A percentile compares a stretch with the other conserved stretches of the same genome.
Evolutionary conservation across 2,888 invertebrate species (phyloP).

Genomic region (Hypsopygia costalis): DNA sequence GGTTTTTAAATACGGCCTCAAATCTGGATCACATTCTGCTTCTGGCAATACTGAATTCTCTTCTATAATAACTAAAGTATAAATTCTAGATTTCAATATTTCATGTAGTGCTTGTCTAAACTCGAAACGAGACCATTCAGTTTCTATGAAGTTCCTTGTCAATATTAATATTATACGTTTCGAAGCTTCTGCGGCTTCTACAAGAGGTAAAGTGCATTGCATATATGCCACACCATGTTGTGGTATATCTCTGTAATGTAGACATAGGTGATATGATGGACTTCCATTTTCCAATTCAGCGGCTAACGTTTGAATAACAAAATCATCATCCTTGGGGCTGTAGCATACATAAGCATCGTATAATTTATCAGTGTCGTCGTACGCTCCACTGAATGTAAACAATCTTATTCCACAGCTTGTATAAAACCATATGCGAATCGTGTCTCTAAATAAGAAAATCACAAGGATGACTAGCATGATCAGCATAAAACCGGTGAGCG

Average conservation of each 20-base stretch:
- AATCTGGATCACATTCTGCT: conserved; percentile 91
- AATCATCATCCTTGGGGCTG: conserved; percentile 95
- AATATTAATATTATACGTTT: conserved; percentile 92
- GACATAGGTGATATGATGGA: conserved; percentile 90
- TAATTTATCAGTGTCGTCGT: conserved; percentile 91
- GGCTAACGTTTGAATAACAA: conserved; percentile 92
- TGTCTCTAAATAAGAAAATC: conserved; percentile 91
- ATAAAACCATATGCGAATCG: conserved; percentile 92
- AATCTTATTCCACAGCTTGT: conserved; percentile 92
- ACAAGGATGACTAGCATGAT: conserved; percentile 88
- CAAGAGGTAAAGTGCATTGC: conserved; percentile 86
- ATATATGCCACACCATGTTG: conserved; percentile 84
- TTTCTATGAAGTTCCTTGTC: conserved; percentile 93
- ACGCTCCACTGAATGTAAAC: conserved; percentile 85
- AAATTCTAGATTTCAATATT: conserved; percentile 89
- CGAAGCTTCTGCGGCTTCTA: conserved; percentile 94
- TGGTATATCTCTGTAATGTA: conserved; percentile 93
- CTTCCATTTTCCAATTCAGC: conserved; percentile 92
- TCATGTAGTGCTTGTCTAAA: conserved; percentile 94
- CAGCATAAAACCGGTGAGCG: conserved; percentile 87
- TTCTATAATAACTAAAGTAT: conserved; percentile 92
- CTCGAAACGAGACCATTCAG: conserved; percentile 96
- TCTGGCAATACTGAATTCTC: conserved; percentile 89
- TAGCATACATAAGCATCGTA: conserved; percentile 97
- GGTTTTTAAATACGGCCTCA: conserved; percentile 93